Conservation (phyloP, 2,888 invertebrate species). For the Pseudococcus longispinus region DNA sequence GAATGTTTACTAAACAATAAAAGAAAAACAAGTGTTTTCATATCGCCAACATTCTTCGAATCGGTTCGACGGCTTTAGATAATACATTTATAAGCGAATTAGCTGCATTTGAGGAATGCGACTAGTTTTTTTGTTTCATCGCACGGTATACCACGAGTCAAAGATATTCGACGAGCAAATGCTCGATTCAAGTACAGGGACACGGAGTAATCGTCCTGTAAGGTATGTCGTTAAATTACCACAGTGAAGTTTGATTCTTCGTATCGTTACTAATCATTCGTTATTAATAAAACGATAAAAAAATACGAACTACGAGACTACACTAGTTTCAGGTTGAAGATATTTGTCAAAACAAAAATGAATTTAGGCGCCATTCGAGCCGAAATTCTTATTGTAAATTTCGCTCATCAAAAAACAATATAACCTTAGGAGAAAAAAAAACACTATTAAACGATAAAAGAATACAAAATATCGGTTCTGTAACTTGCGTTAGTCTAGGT, state of each 20-base stretch:
- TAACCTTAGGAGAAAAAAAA: constrained; percentile 37
- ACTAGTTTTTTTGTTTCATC: not conserved
- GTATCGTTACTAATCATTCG: not conserved
- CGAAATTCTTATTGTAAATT: constrained; percentile 32
- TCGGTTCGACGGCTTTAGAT: constrained; percentile 17
- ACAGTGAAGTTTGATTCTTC: not conserved
- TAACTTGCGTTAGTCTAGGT: constrained; percentile 20
- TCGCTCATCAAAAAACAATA: constrained; percentile 29
- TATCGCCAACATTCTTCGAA: constrained; percentile 30
- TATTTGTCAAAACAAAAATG: constrained; percentile 39
- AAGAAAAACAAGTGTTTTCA: not conserved
- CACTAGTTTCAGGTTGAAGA: not conserved
- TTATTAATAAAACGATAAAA: not conserved
- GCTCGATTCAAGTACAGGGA: not conserved
- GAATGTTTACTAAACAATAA: constrained; percentile 27
- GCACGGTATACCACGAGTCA: not conserved
- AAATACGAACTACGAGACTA: not conserved
- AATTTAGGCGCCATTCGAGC: constrained; percentile 39
- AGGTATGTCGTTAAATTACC: not conserved
- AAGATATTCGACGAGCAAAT: not conserved
- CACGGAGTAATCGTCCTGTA: constrained; percentile 13
- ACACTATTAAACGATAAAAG: constrained; percentile 26
- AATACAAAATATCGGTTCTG: constrained; percentile 30
- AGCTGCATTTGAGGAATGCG: constrained; percentile 23
- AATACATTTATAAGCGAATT: not conserved